phyloP scores from a whole-genome alignment of 2,888 invertebrate genomes.

The Anagyrus pseudococci region DNA sequence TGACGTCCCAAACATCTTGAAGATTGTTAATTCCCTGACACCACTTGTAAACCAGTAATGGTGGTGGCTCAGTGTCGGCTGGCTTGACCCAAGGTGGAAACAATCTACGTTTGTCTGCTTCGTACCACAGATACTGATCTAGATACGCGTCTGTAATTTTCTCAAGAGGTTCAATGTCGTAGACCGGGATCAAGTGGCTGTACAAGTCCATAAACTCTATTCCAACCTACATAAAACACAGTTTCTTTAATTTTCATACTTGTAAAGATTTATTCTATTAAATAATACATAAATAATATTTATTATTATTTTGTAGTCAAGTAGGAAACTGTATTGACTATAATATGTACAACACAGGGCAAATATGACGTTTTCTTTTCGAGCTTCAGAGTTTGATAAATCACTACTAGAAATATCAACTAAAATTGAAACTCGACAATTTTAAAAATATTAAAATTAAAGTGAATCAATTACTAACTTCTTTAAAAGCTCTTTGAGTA shows the following conservation, averaged over 20 bases:
- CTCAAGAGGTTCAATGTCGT: slow-evolving; percentile 98
- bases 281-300: slow-evolving; percentile 4
- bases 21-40: slow-evolving; percentile 98
- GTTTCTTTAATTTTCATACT: slow-evolving; percentile 1
- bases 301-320: slow-evolving; percentile 16
- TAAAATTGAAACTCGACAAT: not conserved
- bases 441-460: not conserved
- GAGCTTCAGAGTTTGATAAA: too few relatives aligned
- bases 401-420: not conserved
- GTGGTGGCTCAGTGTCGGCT: slow-evolving; percentile 96
- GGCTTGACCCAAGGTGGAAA: slow-evolving; percentile 99
- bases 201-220: slow-evolving; percentile 99
- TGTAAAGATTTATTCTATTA: not conserved
- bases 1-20: slow-evolving; percentile 98
- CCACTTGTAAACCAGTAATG: slow-evolving; percentile 94
- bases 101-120: slow-evolving; percentile 95
- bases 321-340: slow-evolving; percentile 33
- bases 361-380: slow-evolving; percentile 30
- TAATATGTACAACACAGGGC: slow-evolving; percentile 22
- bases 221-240: slow-evolving; percentile 72
- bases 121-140: slow-evolving; percentile 99
- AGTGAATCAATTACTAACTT: slow-evolving; percentile 66
- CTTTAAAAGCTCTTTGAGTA: slow-evolving; percentile 98
- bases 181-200: slow-evolving; percentile 97
- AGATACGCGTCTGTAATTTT: slow-evolving; percentile 99